These are phyloP conservation scores for Pseudocheirus occidentalis DNA, from an alignment of 2,797 vertebrate genomes.

Conservation along the genomic window DNA sequence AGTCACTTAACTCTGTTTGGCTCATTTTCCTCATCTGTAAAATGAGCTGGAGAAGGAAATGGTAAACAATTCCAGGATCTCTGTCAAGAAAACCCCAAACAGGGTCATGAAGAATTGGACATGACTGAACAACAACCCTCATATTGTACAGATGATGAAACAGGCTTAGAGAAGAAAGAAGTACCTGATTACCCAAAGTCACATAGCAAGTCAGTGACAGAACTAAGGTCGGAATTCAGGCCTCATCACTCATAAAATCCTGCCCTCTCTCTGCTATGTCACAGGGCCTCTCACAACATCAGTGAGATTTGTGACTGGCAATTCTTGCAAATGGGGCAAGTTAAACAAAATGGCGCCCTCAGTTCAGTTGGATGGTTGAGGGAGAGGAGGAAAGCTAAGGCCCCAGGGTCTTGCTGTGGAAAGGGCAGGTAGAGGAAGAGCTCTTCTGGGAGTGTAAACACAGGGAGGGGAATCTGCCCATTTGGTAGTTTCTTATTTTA, in stretches of 20 bases:
- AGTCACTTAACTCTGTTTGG: neutral
- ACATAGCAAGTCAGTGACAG: neutral
- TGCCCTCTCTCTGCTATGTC: neutral
- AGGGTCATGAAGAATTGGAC: neutral
- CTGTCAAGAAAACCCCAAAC: neutral
- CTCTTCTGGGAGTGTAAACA: neutral
- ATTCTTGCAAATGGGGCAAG: neutral
- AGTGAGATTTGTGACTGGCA: neutral
- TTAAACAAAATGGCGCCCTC: neutral
- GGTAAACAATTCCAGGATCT: neutral
- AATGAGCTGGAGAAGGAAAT: neutral
- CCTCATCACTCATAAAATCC: neutral
- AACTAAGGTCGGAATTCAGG: neutral
- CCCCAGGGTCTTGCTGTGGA: no score
- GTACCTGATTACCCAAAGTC: neutral
- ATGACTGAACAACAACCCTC: neutral
- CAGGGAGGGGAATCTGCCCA: neutral
- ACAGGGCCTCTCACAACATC: neutral
- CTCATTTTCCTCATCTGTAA: neutral
- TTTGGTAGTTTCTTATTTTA: neutral
- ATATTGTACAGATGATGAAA: neutral
- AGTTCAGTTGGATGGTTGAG: neutral
- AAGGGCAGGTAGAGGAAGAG: neutral
- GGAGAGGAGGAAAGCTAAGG: neutral
- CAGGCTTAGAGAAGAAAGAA: neutral